Base-by-base conservation (phyloP, 2,797 vertebrate genomes). In the Echeneis naucrates region DNA sequence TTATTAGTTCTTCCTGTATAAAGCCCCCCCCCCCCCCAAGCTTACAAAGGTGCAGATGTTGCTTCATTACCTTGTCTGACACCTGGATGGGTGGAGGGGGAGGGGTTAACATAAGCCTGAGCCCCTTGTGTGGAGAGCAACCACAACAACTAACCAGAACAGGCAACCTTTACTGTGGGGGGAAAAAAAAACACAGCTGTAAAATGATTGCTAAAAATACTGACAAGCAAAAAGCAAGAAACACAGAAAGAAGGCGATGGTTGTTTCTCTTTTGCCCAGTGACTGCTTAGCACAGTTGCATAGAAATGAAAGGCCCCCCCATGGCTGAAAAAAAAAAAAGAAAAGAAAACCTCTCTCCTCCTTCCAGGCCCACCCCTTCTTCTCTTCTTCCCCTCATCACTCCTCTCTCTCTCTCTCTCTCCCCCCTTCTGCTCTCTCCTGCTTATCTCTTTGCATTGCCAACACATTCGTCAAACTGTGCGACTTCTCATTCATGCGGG, bases 381-480 rank as follows among this genome's bases (percentile, higher is more conserved):
- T 27, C 14, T 52, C 47, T 17, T 47, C 7, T 61, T 47, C 40
- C 52, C 38, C 30, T 45, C 30, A 1, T 65, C 54, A 56, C 44
- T 35, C 16, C 35, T 52, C 50, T 57, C 45, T 11, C 51, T 27
- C 44, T 24, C 30, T 51, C 58, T 53, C 40, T 47, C 62, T 11
- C 24, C 52, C 55, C 30, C 47, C 51, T 37, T 53, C 58, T 32
- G 30, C 48, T 62, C 66, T 56, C 38, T 30, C 51, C 55, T 58
- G 68, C 84, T 88, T 87, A 85, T 89, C 87, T 85, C 47, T 72
- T 73, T 14, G 68, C 71, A 17, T 50, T 72, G 68, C 77, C 63
- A 65, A 83, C 82, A 74, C 79, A 87, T 91, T 82, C 64, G 72
- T 86, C 87, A 88, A 88, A 84, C 80, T 77, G 72, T 65, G 77